These are phyloP conservation scores for Chrysotoxum bicinctum DNA, from an alignment of 2,888 invertebrate genomes.

Conservation along the genomic window DNA sequence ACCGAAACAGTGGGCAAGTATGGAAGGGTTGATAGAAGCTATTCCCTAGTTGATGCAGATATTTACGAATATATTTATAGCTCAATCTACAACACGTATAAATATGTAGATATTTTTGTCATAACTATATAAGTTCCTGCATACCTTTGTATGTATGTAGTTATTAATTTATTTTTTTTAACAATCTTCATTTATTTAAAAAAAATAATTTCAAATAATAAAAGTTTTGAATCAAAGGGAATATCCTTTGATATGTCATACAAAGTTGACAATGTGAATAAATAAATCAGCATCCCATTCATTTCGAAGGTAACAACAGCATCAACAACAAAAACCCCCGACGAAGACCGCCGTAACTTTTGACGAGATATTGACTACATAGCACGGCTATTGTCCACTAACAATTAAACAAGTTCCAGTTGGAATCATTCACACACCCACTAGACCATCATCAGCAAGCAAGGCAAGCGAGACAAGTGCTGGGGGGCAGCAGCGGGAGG, in stretches of 20 bases:
- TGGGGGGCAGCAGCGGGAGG: too few relatives aligned
- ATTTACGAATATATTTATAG: too few relatives aligned
- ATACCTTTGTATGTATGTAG: too few relatives aligned
- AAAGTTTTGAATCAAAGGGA: neutral
- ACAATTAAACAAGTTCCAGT: conserved; percentile 37
- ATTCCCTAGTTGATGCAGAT: too few relatives aligned
- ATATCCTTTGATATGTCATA: neutral
- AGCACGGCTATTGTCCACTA: conserved; percentile 29
- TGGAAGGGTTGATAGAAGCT: too few relatives aligned
- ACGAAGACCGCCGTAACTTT: conserved; percentile 2
- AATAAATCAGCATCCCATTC: neutral
- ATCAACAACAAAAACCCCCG: neutral
- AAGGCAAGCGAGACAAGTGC: neutral
- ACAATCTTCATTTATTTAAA: neutral
- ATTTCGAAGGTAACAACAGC: neutral
- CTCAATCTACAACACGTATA: too few relatives aligned
- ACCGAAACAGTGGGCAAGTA: too few relatives aligned
- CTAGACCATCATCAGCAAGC: neutral
- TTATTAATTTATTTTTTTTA: neutral
- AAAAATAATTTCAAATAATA: neutral
- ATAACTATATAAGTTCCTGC: too few relatives aligned
- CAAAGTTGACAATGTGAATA: neutral
- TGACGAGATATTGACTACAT: conserved; percentile 36
- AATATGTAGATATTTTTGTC: too few relatives aligned
- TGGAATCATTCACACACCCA: neutral